A percentile compares a stretch with the other conserved stretches of the same genome.
phyloP scores from a whole-genome alignment of 1,140 invertebrate genomes.

The Leptinotarsa lineolata region DNA sequence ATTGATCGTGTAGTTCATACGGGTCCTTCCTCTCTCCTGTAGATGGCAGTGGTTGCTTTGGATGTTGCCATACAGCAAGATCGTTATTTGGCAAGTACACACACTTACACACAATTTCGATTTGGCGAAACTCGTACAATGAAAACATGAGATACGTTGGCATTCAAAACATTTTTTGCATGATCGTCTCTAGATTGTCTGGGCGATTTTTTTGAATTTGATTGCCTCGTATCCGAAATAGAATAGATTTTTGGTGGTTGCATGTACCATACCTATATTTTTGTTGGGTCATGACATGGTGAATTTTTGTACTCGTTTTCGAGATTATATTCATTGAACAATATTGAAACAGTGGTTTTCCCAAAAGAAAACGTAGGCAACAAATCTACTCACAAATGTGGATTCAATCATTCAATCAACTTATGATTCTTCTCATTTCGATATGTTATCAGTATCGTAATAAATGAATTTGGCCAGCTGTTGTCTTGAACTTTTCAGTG shows the following conservation, averaged over 20 bases:
- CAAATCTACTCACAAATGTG: too few relatives aligned
- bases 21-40: not conserved
- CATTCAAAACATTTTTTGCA: slow-evolving; percentile 23
- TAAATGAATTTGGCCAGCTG: too few relatives aligned
- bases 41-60: slow-evolving; percentile 27
- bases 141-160: not conserved
- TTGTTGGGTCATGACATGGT: slow-evolving; percentile 23
- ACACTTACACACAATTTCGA: not conserved
- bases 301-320: not conserved
- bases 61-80: slow-evolving; percentile 1
- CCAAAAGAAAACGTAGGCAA: too few relatives aligned
- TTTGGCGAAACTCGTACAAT: not conserved
- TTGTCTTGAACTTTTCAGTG: too few relatives aligned
- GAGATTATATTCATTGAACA: too few relatives aligned
- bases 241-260: slow-evolving; percentile 32
- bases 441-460: too few relatives aligned
- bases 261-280: slow-evolving; percentile 33
- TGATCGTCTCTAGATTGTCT: slow-evolving; percentile 31
- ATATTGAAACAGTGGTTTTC: too few relatives aligned
- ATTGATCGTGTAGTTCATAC: slow-evolving; percentile 11
- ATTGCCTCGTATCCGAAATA: slow-evolving; percentile 24
- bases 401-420: too few relatives aligned
- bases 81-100: slow-evolving; percentile 27
- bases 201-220: slow-evolving; percentile 33
- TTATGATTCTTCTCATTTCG: too few relatives aligned